Conservation (phyloP, 2,888 invertebrate genomes). For the Phalangium opilio region DNA sequence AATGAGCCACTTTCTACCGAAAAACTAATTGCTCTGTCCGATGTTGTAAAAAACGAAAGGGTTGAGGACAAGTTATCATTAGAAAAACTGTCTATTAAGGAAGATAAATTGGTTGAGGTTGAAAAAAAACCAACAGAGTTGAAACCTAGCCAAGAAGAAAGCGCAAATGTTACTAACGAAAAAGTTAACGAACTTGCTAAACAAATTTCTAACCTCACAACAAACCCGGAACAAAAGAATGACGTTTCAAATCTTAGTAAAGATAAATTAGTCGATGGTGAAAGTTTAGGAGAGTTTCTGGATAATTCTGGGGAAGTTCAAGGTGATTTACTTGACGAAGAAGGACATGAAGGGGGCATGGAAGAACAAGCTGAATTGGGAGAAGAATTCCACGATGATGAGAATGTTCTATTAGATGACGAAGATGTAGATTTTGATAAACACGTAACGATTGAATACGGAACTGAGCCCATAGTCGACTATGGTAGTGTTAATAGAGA, state of each 20-base stretch:
- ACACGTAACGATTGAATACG: background rate
- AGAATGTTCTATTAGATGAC: slow-evolving; percentile 24
- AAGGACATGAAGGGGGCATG: slow-evolving; percentile 4
- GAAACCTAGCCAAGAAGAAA: too few species aligned
- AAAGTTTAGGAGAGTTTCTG: background rate
- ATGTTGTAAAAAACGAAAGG: too few species aligned
- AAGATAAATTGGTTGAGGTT: too few species aligned
- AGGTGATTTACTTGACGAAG: slow-evolving; percentile 9
- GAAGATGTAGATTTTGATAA: slow-evolving; percentile 24
- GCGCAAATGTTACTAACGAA: too few species aligned
- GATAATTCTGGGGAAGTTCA: slow-evolving; percentile 9
- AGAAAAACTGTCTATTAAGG: too few species aligned
- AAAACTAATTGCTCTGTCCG: too few species aligned
- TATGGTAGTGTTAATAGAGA: background rate
- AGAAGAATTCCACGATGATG: slow-evolving; percentile 21
- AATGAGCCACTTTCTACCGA: too few species aligned
- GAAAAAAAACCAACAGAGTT: too few species aligned
- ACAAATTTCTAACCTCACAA: background rate
- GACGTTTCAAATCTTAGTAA: background rate
- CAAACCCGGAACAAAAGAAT: background rate
- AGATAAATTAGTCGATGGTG: background rate
- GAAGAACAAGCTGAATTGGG: slow-evolving; percentile 22
- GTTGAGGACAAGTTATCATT: too few species aligned
- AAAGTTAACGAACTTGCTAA: too few species aligned
- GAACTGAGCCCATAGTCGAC: background rate